These are phyloP conservation scores for Laupala kohalensis DNA, from an alignment of 1,140 invertebrate genomes.

Conservation along the genomic window DNA sequence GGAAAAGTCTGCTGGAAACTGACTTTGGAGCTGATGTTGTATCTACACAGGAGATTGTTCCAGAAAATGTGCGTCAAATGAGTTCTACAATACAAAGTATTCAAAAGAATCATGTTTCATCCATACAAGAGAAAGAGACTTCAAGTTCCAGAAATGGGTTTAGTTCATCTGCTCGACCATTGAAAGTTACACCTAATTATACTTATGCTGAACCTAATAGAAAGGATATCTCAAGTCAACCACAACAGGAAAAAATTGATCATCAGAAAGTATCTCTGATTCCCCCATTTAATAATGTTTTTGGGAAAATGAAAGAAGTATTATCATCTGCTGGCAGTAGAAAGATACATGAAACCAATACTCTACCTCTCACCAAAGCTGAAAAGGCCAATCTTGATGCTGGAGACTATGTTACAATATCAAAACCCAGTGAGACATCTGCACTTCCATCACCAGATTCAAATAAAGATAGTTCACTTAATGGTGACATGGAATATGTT, in stretches of 20 bases:
- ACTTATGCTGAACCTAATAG: background rate
- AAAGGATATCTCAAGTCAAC: background rate
- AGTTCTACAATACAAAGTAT: background rate
- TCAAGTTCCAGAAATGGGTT: no score
- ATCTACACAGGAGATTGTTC: background rate
- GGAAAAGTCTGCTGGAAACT: background rate
- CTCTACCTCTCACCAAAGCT: constrained; percentile 30
- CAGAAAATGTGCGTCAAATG: background rate
- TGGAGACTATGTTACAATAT: constrained; percentile 73
- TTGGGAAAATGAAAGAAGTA: constrained; percentile 47
- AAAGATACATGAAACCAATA: constrained; percentile 19
- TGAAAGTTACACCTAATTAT: background rate
- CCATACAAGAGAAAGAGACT: no score
- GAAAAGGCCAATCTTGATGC: constrained; percentile 34
- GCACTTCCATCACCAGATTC: background rate
- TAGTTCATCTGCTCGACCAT: background rate
- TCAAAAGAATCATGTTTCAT: background rate
- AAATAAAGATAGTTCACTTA: background rate
- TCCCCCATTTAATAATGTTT: constrained; percentile 43
- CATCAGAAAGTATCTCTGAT: constrained; percentile 28
- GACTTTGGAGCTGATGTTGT: background rate
- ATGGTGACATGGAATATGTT: constrained; percentile 56
- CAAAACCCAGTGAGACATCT: constrained; percentile 19
- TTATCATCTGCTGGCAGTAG: constrained; percentile 32
- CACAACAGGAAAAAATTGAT: background rate